These are phyloP conservation scores for Nibea coibor DNA, from an alignment of 2,113 vertebrate species.

Conservation along the genomic window DNA sequence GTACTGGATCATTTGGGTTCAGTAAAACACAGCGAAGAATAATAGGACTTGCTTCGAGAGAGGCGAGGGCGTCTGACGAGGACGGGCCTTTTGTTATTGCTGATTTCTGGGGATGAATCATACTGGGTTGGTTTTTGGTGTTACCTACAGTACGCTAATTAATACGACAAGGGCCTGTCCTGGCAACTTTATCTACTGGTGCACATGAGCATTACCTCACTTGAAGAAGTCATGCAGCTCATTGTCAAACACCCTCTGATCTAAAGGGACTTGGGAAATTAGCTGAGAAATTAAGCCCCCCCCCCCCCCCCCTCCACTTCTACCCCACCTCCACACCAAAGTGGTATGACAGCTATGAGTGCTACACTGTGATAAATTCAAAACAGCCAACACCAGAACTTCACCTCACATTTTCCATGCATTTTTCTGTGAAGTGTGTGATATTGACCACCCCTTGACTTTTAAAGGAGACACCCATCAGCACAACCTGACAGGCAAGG, in stretches of 20 bases:
- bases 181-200: slow-evolving; percentile 29
- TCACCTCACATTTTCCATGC: slow-evolving; percentile 50
- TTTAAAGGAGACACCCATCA: slow-evolving; percentile 62
- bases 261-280: slow-evolving; percentile 29
- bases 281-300: slow-evolving; percentile 2
- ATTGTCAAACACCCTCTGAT: slow-evolving; percentile 41
- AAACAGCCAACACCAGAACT: slow-evolving; percentile 50
- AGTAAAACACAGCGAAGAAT: slow-evolving; percentile 32
- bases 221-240: slow-evolving; percentile 29
- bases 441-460: slow-evolving; percentile 60
- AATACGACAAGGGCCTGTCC: slow-evolving; percentile 39
- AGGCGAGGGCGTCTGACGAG: slow-evolving; percentile 34
- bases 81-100: slow-evolving; percentile 47
- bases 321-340: background rate
- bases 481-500: slow-evolving; percentile 30
- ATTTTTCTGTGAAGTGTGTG: slow-evolving; percentile 69
- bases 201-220: slow-evolving; percentile 51
- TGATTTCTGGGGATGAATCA: slow-evolving; percentile 45
- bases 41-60: slow-evolving; percentile 37
- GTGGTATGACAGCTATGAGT: slow-evolving; percentile 35
- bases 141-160: slow-evolving; percentile 27
- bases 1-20: slow-evolving; percentile 47
- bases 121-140: slow-evolving; percentile 27
- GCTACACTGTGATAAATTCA: slow-evolving; percentile 53
- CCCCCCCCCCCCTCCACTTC: background rate